Base-by-base conservation (phyloP, 2,113 vertebrate species). In the Psilopsiagon aymara region DNA sequence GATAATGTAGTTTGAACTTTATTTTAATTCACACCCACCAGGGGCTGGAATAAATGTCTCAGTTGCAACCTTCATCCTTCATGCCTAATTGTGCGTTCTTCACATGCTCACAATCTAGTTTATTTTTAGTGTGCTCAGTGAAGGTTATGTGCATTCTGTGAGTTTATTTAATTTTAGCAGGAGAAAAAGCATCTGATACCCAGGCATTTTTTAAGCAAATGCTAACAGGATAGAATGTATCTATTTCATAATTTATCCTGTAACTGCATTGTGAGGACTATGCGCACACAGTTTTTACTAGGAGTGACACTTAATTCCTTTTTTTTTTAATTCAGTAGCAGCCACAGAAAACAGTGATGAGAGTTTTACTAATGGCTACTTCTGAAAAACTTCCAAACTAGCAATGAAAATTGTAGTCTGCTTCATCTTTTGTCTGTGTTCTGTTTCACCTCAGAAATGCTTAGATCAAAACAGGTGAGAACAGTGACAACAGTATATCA, bases 21-120 rank as follows among this genome's bases (percentile, higher is more conserved):
- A 76, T 92, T 92, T 88, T 78, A 70, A 88, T 86, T 80, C n/a
- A 47, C 33, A 88, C 52, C n/a, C 44, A 64, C 78, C 33, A 43
- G 53, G 18, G 51, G 27, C 75, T 77, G 44, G 39, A 92, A 88
- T 82, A 88, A 90, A 77, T 86, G 47, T 92, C 82, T 92, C 55
- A 12, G 4, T 77, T 92, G 55, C 79, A 93, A 15, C 24, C 23
- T 86, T 92, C 46, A 16, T 76, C 63, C 43, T 74, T 86, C 6
- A 4, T 29, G 44, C 63, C 92, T 95, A 94, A 91, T 93, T 95
- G 85, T 88, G n/a, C 33, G 21, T 37, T 94, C n/a, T 87, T 91
- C 53, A 35, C 53, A 35, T 29, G 44, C n/a, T 86, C 47, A 13
- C 77, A 94, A 70, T 35, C 82, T 79, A 44, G 35, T 76, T 92